These are phyloP conservation scores for Penaeus monodon DNA, from an alignment of 2,888 invertebrate species.

Conservation along the genomic window DNA sequence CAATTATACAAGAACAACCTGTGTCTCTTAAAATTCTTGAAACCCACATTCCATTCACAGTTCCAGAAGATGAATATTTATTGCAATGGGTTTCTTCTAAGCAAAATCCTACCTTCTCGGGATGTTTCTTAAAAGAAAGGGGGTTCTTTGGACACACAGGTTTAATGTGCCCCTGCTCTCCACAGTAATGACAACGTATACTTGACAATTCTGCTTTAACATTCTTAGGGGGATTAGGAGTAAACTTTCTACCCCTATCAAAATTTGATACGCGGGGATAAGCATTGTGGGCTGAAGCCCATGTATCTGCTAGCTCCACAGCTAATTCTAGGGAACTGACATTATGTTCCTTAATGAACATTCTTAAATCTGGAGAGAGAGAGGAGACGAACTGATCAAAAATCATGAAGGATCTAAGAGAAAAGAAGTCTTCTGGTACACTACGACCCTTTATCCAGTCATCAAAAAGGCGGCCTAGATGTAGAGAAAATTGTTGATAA, in stretches of 20 bases:
- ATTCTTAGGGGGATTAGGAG: too few relatives aligned
- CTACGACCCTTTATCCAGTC: neutral
- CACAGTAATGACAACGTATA: neutral
- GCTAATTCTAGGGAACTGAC: neutral
- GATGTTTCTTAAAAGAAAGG: neutral
- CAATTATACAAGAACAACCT: too few relatives aligned
- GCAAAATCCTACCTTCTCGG: neutral
- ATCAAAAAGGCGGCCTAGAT: slow-evolving; percentile 26
- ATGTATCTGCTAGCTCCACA: slow-evolving; percentile 13
- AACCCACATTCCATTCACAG: too few relatives aligned
- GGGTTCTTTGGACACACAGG: slow-evolving; percentile 21
- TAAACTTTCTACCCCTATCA: neutral
- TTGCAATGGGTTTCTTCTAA: neutral
- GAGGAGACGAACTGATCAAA: slow-evolving; percentile 30
- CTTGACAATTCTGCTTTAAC: neutral
- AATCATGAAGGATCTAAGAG: slow-evolving; percentile 6
- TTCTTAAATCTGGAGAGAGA: neutral
- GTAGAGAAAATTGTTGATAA: too few relatives aligned
- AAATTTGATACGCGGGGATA: slow-evolving; percentile 4
- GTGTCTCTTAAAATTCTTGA: too few relatives aligned
- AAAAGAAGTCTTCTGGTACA: neutral
- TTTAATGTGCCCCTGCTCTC: neutral
- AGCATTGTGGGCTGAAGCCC: slow-evolving; percentile 25
- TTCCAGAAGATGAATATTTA: too few relatives aligned
- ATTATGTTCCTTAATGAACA: slow-evolving; percentile 25